A percentile compares a stretch with the other conserved stretches of the same genome.
These are phyloP conservation scores for Rhinopomastus cyanomelas DNA, from an alignment of 2,113 vertebrate species.

Conservation along the genomic window DNA sequence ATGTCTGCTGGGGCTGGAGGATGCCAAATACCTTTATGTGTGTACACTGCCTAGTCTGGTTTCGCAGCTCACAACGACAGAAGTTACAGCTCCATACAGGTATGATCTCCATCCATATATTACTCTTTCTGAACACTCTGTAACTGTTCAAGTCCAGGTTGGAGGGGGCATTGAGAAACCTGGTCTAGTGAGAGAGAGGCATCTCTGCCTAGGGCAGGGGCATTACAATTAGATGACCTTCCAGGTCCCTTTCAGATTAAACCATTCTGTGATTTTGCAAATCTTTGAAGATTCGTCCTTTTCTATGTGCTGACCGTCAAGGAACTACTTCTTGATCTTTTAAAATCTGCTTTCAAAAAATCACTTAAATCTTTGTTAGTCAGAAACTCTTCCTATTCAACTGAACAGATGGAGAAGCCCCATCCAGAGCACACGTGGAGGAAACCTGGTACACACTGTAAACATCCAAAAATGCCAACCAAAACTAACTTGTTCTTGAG, in stretches of 20 bases:
- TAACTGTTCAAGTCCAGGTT: not conserved
- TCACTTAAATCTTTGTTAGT: not conserved
- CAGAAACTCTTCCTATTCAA: not conserved
- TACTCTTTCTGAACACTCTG: no score
- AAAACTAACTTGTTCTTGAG: not conserved
- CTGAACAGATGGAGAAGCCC: fast-evolving
- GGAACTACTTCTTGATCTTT: not conserved
- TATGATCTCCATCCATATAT: not conserved
- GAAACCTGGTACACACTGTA: not conserved
- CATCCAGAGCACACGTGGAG: not conserved
- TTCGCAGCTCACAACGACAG: fast-evolving
- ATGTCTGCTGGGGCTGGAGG: not conserved
- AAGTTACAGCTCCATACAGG: not conserved
- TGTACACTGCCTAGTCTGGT: not conserved
- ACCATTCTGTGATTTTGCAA: not conserved
- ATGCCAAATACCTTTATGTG: not conserved
- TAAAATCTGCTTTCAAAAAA: not conserved
- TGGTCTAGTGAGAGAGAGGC: not conserved
- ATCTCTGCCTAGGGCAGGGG: not conserved
- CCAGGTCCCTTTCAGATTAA: not conserved
- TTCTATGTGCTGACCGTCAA: not conserved
- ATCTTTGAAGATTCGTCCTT: not conserved
- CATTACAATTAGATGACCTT: not conserved
- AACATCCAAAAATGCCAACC: not conserved
- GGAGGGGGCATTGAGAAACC: not conserved